A percentile compares a stretch with the other conserved stretches of the same genome.
phyloP scores from a whole-genome alignment of 2,113 vertebrate genomes.

The Indicator maculatus region DNA sequence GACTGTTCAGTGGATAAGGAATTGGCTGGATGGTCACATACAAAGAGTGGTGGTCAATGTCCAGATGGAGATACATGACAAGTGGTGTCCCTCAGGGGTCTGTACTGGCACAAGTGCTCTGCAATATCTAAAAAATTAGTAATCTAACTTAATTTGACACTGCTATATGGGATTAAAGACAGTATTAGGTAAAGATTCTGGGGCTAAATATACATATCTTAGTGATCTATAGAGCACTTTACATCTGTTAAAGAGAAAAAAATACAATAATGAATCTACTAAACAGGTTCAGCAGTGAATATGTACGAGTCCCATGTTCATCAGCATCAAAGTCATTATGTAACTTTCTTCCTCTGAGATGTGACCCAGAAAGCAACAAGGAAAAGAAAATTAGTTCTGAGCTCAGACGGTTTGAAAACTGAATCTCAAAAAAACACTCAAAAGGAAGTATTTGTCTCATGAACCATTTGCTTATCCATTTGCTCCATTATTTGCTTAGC shows the following conservation, averaged over 20 bases:
- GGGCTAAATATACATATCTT: not conserved
- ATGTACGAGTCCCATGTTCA: not conserved
- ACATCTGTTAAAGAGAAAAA: not conserved
- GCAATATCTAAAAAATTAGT: not conserved
- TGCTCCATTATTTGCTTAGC: not conserved
- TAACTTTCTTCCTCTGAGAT: conserved; percentile 6
- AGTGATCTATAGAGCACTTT: not conserved
- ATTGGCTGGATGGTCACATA: no score
- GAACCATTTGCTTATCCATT: no score
- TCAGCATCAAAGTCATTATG: not conserved
- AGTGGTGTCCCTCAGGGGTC: no score
- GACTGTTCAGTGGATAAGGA: no score
- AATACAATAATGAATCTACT: not conserved
- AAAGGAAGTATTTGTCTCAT: not conserved
- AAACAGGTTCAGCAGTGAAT: not conserved
- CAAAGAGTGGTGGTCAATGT: no score
- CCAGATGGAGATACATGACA: no score
- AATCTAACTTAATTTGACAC: not conserved
- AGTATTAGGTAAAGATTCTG: not conserved
- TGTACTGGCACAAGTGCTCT: no score
- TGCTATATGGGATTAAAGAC: not conserved
- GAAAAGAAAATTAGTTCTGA: not conserved
- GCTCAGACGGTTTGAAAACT: not conserved
- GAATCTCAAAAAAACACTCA: not conserved
- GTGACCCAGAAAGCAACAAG: not conserved